These are phyloP conservation scores for Chaunax sp. DNA, from an alignment of 2,797 vertebrate genomes.

Conservation along the genomic window DNA sequence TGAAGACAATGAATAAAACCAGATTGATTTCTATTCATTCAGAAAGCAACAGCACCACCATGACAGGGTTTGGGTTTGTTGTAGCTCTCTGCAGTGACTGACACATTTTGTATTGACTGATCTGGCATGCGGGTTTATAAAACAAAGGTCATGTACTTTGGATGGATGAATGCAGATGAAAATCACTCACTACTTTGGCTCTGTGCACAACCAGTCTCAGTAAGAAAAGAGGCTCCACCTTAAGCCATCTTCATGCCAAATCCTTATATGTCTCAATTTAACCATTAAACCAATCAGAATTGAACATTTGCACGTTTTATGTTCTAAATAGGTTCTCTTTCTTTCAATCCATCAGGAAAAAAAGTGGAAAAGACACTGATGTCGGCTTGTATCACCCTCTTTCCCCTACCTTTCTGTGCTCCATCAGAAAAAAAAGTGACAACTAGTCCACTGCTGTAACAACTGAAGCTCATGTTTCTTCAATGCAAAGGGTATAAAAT, in stretches of 20 bases:
- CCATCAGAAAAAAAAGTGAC: constrained; percentile 19
- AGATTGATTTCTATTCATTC: constrained; percentile 73
- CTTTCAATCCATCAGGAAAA: constrained; percentile 38
- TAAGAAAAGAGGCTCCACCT: constrained; percentile 68
- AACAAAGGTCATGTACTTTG: constrained; percentile 50
- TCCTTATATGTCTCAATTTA: constrained; percentile 39
- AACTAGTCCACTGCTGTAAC: constrained; percentile 11
- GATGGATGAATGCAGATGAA: constrained; percentile 55
- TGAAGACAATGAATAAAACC: constrained; percentile 72
- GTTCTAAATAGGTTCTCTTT: constrained; percentile 44
- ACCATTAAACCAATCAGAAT: constrained; percentile 55
- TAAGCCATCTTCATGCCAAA: constrained; percentile 69
- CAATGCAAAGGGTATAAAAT: background rate
- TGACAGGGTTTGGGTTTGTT: constrained; percentile 48
- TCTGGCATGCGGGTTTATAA: constrained; percentile 43
- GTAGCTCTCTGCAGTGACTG: constrained; percentile 29
- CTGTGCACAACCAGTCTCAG: constrained; percentile 70
- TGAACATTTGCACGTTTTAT: constrained; percentile 22
- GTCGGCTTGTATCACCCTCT: constrained; percentile 70
- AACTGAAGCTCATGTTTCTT: constrained; percentile 1
- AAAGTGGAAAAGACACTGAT: constrained; percentile 14
- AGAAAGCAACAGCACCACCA: constrained; percentile 65
- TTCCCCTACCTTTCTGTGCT: constrained; percentile 63
- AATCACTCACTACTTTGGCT: constrained; percentile 14
- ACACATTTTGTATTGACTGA: constrained; percentile 20